phyloP scores from a whole-genome alignment of 2,113 vertebrate species.

The Cercocebus atys region DNA sequence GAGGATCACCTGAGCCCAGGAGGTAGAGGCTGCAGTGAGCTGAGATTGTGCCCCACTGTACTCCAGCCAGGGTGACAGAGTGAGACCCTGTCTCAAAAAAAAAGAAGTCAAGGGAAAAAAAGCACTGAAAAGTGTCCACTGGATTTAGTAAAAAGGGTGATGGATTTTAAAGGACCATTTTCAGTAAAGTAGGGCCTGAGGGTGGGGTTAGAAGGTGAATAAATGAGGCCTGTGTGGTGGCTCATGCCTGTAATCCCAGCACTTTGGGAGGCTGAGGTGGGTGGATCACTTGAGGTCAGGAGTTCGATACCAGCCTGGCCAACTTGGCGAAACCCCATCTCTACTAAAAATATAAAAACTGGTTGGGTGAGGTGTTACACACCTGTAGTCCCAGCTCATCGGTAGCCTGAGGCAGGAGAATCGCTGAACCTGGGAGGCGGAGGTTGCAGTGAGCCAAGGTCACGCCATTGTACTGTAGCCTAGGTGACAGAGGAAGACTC shows the following conservation, averaged over 20 bases:
- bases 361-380: not conserved
- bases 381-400: not conserved
- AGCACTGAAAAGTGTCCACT: not conserved
- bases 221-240: not conserved
- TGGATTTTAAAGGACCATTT: not conserved
- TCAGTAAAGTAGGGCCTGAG: not conserved
- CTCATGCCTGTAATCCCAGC: not conserved
- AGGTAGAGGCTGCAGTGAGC: too few relatives aligned
- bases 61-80: too few relatives aligned
- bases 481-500: not conserved
- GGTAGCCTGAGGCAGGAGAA: not conserved
- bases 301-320: not conserved
- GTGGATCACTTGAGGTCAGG: not conserved
- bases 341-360: not conserved
- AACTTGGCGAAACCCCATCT: not conserved
- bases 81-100: not conserved
- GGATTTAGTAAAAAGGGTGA: not conserved
- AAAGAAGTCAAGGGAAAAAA: not conserved
- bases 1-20: too few relatives aligned
- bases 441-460: not conserved
- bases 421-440: not conserved
- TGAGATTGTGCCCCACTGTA: too few relatives aligned
- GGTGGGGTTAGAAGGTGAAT: not conserved
- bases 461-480: not conserved
- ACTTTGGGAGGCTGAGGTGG: not conserved